A percentile compares a stretch with the other conserved stretches of the same genome.
These are phyloP conservation scores for Pantelozetes paolii DNA, from an alignment of 2,888 invertebrate genomes.

Conservation along the genomic window DNA sequence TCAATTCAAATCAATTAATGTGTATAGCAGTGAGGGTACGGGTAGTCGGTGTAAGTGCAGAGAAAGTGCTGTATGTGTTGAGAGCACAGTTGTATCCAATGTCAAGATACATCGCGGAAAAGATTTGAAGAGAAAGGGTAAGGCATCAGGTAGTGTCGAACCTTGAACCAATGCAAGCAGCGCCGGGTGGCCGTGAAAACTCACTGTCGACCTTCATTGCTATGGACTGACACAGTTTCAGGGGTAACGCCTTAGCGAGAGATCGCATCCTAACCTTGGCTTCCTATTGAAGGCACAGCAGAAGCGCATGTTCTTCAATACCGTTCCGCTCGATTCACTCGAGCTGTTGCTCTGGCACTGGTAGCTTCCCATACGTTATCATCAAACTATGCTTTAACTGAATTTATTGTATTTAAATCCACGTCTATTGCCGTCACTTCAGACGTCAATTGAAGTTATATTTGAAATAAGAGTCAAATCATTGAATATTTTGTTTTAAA, in stretches of 20 bases:
- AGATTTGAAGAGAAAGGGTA: constrained; percentile 22
- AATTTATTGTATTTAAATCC: not conserved
- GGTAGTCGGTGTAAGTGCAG: not conserved
- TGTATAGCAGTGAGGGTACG: not conserved
- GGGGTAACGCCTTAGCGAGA: constrained; percentile 29
- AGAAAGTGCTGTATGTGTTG: not conserved
- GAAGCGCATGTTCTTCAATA: constrained; percentile 25
- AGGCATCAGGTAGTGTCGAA: constrained; percentile 1
- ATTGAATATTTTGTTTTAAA: too few relatives aligned
- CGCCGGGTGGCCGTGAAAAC: constrained; percentile 33
- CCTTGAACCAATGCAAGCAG: constrained; percentile 10
- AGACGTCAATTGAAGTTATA: not conserved
- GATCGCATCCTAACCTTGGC: constrained; percentile 37
- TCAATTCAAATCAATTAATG: too few relatives aligned
- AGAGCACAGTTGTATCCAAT: not conserved
- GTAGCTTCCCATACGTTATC: not conserved
- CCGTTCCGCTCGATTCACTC: constrained; percentile 28
- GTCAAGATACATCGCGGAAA: constrained; percentile 34
- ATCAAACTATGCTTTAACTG: too few relatives aligned
- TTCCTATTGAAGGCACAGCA: constrained; percentile 28
- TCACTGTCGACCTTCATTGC: constrained; percentile 33
- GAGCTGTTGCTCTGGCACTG: not conserved
- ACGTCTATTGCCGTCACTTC: not conserved
- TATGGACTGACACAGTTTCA: constrained; percentile 13
- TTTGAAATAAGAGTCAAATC: too few relatives aligned